Conservation (phyloP, 1,140 invertebrate species). For the Hetaerina americana region DNA sequence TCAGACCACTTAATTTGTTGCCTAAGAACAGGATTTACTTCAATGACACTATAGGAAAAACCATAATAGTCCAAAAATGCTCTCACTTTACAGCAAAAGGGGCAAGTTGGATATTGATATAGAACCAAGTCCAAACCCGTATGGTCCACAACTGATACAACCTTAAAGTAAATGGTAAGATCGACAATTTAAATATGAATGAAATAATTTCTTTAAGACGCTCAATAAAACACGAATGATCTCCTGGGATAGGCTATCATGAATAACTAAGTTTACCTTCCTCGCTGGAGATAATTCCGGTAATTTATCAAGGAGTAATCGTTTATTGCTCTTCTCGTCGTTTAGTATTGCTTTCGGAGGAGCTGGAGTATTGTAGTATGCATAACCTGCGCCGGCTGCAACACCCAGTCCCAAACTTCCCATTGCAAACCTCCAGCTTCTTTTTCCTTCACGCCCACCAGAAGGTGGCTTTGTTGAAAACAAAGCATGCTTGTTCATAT, state of each 20-base stretch:
- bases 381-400: slow-evolving; percentile 33
- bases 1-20: slow-evolving; percentile 85
- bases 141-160: slow-evolving; percentile 48
- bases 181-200: slow-evolving; percentile 12
- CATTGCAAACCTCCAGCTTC: slow-evolving; percentile 32
- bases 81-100: slow-evolving; percentile 97
- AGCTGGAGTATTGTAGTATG: slow-evolving; percentile 28
- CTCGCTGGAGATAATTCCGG: slow-evolving; percentile 31
- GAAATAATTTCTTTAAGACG: slow-evolving; percentile 3
- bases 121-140: slow-evolving; percentile 71
- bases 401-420: slow-evolving; percentile 38
- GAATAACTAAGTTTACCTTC: slow-evolving; percentile 22
- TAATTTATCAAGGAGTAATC: slow-evolving; percentile 35
- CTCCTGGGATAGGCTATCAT: not conserved
- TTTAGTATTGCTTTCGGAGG: slow-evolving; percentile 31
- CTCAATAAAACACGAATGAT: too few species aligned
- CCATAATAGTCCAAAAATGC: slow-evolving; percentile 89
- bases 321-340: slow-evolving; percentile 27
- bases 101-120: slow-evolving; percentile 95
- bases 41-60: slow-evolving; percentile 88
- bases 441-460: not conserved
- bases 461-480: not conserved
- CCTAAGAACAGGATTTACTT: slow-evolving; percentile 88
- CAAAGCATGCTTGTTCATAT: not conserved
- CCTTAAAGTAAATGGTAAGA: slow-evolving; percentile 31